Conservation (phyloP, 2,113 vertebrate species). For the Leptobrachium leishanense region DNA sequence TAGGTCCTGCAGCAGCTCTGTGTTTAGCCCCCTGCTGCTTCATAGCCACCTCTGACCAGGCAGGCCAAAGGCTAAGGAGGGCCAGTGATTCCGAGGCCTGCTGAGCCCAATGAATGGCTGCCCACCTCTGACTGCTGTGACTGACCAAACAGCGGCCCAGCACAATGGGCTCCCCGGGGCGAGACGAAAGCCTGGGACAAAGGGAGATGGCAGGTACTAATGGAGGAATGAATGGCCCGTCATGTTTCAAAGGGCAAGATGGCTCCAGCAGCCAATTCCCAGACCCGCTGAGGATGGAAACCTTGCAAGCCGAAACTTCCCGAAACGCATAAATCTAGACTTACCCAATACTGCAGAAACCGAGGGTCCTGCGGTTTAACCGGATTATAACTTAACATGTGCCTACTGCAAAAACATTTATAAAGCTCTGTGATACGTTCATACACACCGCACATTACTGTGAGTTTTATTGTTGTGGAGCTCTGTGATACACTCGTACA, state of each 20-base stretch:
- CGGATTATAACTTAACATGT: too few relatives aligned
- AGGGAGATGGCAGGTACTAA: slow-evolving; percentile 19
- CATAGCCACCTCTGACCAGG: slow-evolving; percentile 24
- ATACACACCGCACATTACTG: too few relatives aligned
- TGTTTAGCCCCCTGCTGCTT: slow-evolving; percentile 28
- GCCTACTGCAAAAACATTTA: too few relatives aligned
- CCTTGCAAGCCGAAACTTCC: background rate
- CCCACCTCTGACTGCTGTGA: slow-evolving; percentile 42
- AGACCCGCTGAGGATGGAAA: background rate
- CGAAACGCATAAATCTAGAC: background rate
- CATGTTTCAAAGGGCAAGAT: slow-evolving; percentile 9
- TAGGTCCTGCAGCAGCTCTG: slow-evolving; percentile 39
- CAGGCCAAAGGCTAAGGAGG: slow-evolving; percentile 56
- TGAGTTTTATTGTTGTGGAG: too few relatives aligned
- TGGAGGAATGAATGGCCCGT: slow-evolving; percentile 3
- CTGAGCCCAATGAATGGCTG: slow-evolving; percentile 50
- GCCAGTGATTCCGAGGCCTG: slow-evolving; percentile 53
- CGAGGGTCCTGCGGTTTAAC: too few relatives aligned
- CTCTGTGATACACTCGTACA: too few relatives aligned
- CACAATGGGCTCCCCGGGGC: slow-evolving; percentile 13
- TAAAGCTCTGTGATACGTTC: too few relatives aligned
- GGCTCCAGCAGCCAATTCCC: background rate
- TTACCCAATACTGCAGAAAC: too few relatives aligned
- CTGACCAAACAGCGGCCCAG: slow-evolving; percentile 1
- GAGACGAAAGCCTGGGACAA: background rate